Evolutionary conservation across 2,888 invertebrate species (phyloP).

Genomic region (Acrobasis suavella): DNA sequence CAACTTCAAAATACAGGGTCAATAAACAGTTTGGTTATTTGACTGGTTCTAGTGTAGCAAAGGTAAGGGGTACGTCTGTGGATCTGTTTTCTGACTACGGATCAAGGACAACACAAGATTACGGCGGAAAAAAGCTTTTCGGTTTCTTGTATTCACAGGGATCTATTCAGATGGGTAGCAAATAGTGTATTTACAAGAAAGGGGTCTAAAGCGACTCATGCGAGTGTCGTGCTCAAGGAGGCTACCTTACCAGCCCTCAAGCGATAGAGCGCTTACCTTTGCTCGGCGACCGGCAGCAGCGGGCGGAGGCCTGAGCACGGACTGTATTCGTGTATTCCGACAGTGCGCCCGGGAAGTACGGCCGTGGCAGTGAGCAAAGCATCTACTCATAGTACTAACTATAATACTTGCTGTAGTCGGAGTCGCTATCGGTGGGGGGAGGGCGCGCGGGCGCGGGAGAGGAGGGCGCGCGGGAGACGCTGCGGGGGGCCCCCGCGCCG

Average conservation of each 20-base stretch:
- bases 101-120: background rate
- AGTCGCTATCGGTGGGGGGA: slow-evolving; percentile 62
- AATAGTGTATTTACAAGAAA: slow-evolving; percentile 13
- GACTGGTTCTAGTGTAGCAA: slow-evolving; percentile 1
- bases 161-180: background rate
- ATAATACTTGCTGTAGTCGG: slow-evolving; percentile 82
- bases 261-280: slow-evolving; percentile 20
- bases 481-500: slow-evolving; percentile 32
- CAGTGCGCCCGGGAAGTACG: slow-evolving; percentile 25
- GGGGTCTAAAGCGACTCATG: slow-evolving; percentile 3
- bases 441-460: slow-evolving; percentile 33
- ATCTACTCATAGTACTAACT: slow-evolving; percentile 76
- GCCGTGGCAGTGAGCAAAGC: slow-evolving; percentile 63
- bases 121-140: background rate
- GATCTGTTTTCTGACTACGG: background rate
- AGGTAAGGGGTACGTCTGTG: background rate
- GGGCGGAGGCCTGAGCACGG: slow-evolving; percentile 1
- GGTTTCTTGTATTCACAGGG: background rate
- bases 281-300: background rate
- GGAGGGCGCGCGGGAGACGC: slow-evolving; percentile 31
- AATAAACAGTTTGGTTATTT: background rate
- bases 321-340: slow-evolving; percentile 4
- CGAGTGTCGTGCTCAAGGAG: slow-evolving; percentile 23
- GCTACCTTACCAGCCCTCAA: slow-evolving; percentile 21
- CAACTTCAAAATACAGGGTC: slow-evolving; percentile 4